Percentiles rank a stretch among this genome's conserved stretches.
phyloP scores from a whole-genome alignment of 2,888 invertebrate species.

The Tetranychus piercei region DNA sequence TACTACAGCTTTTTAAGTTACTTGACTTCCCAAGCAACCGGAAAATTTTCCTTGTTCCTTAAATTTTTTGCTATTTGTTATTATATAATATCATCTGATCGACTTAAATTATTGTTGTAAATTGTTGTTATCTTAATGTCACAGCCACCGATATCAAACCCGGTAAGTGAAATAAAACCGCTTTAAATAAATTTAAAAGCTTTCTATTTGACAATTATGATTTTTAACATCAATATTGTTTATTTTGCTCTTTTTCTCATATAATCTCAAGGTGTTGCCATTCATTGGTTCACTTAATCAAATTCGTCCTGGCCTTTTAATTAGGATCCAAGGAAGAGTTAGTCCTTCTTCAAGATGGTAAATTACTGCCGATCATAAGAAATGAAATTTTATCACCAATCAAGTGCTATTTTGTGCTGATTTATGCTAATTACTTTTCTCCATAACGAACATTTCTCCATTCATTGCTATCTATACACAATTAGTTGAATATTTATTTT shows the following conservation, averaged over 20 bases:
- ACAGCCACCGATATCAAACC: constrained; percentile 2
- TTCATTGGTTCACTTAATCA: constrained; percentile 21
- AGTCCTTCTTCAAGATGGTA: constrained; percentile 21
- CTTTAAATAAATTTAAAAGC: background rate
- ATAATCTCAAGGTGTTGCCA: constrained; percentile 20
- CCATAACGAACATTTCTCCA: background rate
- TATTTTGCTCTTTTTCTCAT: background rate
- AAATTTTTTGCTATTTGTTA: too few species aligned
- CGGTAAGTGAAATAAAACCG: background rate
- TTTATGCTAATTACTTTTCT: too few species aligned
- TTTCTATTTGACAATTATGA: background rate
- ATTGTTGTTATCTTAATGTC: background rate
- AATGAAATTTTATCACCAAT: background rate
- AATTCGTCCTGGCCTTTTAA: constrained; percentile 20
- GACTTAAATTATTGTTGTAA: too few species aligned
- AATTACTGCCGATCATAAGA: background rate
- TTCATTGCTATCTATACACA: background rate
- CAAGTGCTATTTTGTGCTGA: too few species aligned
- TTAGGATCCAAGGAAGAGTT: constrained; percentile 21
- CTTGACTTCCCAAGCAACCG: too few species aligned
- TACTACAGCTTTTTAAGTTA: too few species aligned
- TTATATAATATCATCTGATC: too few species aligned
- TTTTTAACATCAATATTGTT: background rate
- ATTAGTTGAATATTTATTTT: background rate
- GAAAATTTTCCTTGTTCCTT: too few species aligned